These are phyloP conservation scores for Drosophila gaucha DNA, from an alignment of 2,888 invertebrate species.

Conservation along the genomic window DNA sequence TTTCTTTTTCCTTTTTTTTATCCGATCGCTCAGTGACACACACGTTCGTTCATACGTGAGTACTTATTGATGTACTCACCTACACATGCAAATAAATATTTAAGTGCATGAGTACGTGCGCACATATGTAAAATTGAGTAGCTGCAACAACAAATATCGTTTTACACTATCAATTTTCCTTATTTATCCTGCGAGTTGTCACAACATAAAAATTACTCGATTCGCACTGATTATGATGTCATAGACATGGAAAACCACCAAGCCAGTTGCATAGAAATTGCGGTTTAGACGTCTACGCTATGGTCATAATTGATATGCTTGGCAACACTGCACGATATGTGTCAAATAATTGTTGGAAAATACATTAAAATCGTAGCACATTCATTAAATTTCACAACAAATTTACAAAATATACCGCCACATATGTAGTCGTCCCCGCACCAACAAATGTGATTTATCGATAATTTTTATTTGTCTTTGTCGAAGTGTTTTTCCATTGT, in stretches of 20 bases:
- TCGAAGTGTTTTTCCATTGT: slow-evolving; percentile 10
- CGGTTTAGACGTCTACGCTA: slow-evolving; percentile 14
- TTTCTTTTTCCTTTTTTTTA: slow-evolving; percentile 46
- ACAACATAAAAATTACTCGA: slow-evolving; percentile 45
- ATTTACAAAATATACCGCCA: slow-evolving; percentile 63
- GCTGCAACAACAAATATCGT: slow-evolving; percentile 14
- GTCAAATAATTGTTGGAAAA: slow-evolving; percentile 14
- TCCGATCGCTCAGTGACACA: slow-evolving; percentile 57
- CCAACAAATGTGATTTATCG: slow-evolving; percentile 47
- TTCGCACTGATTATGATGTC: slow-evolving; percentile 69
- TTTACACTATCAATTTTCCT: slow-evolving; percentile 13
- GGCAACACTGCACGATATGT: slow-evolving; percentile 17
- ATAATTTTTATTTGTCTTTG: slow-evolving; percentile 48
- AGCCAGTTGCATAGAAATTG: slow-evolving; percentile 37
- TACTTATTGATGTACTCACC: slow-evolving; percentile 57
- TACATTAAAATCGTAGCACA: slow-evolving; percentile 34
- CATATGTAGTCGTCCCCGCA: slow-evolving; percentile 58
- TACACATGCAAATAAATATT: slow-evolving; percentile 37
- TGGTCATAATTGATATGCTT: slow-evolving; percentile 9
- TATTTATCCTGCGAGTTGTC: slow-evolving; percentile 40
- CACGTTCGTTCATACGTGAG: slow-evolving; percentile 19
- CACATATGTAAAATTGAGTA: slow-evolving; percentile 27
- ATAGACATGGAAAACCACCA: slow-evolving; percentile 60
- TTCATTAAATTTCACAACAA: slow-evolving; percentile 59
- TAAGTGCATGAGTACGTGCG: slow-evolving; percentile 40